Conservation (phyloP, 2,888 invertebrate genomes). For the Subacronicta megacephala region DNA sequence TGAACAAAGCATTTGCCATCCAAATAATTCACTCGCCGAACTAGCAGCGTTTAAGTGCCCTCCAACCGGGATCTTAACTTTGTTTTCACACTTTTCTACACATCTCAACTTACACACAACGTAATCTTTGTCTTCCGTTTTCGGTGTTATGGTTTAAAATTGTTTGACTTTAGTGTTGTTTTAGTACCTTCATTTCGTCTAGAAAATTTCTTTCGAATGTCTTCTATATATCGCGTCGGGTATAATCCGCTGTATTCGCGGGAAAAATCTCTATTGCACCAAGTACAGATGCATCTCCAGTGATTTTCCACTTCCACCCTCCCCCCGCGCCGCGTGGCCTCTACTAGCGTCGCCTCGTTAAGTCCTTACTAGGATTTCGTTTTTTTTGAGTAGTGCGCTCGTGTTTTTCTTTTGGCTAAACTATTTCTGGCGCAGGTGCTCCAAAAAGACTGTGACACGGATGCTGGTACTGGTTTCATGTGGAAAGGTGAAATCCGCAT, state of each 20-base stretch:
- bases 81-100: conserved; percentile 54
- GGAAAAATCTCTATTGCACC: conserved; percentile 63
- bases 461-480: no score
- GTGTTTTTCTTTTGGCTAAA: no score
- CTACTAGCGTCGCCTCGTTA: neutral
- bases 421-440: no score
- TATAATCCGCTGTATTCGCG: conserved; percentile 60
- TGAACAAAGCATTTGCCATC: conserved; percentile 55
- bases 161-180: neutral
- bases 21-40: conserved; percentile 64
- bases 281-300: conserved; percentile 63
- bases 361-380: conserved; percentile 3
- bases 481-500: no score
- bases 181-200: conserved; percentile 44
- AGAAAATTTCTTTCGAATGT: conserved; percentile 56
- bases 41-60: conserved; percentile 68
- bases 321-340: neutral
- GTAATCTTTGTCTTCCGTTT: conserved; percentile 17
- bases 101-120: conserved; percentile 18
- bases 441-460: no score
- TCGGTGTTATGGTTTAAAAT: conserved; percentile 16
- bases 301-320: conserved; percentile 59
- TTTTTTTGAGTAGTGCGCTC: conserved; percentile 8
- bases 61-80: conserved; percentile 58
- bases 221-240: conserved; percentile 56